Evolutionary conservation across 1,140 invertebrate genomes (phyloP), one percentile per base, ranked within the genome.

Genomic region (Musca vetustissima): DNA sequence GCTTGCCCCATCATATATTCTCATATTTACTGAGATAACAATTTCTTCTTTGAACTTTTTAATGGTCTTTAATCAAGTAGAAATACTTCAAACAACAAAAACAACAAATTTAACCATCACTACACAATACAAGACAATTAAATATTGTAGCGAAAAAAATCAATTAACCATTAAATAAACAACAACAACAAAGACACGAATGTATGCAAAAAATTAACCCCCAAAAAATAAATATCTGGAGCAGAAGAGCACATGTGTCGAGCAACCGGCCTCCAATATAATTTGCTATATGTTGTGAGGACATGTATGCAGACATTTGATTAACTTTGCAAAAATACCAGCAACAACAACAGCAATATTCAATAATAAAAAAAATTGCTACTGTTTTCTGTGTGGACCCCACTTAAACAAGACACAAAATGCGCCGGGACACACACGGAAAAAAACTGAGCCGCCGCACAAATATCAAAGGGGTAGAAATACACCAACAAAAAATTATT

Each of bases 381-480:
- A 52, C 21, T 19, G 49, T 22, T 19, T 6, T 6, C 15, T 49
- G 48, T 15, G 48, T 4, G 15, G 48, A 15, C 28, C 49, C 57
- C 57, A 61, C 28, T 61, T 61, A 61, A 61, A 61, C 36, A 13
- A 59, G 36, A n/a, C 49, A 9, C 25, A 59, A 32, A 59, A 59
- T 28, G n/a, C 25, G 28, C 36, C 13, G 21, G n/a, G n/a, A 32
- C 15, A 28, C 9, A 13, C 13, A 55, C 24, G 14, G 24, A 11
- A 14, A 28, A 36, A 61, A n/a, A n/a, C n/a, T n/a, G n/a, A n/a
- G n/a, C n/a, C n/a, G 57, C 19, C 57, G 57, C 17, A 61, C 24
- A 61, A 43, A 61, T 36, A 61, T 61, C 57, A 61, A 61, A 61
- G 57, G 57, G 57, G 57, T 61, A 52, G 49, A 21, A 52, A 21